phyloP scores from a whole-genome alignment of 92 coral and sea anemone species.

The Scolanthus callimorphus region DNA sequence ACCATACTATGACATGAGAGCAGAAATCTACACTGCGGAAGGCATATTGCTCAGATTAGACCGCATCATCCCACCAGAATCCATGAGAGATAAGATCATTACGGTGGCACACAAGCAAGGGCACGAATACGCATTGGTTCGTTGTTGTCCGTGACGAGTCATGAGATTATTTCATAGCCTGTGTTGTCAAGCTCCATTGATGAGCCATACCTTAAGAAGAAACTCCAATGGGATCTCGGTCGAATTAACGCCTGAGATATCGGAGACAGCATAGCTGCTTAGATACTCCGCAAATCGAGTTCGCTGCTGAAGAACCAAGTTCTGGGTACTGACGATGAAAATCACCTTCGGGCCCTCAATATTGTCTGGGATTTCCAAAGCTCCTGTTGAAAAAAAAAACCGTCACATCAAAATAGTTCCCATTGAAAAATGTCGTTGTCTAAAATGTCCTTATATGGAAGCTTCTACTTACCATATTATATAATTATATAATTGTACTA shows the following conservation, averaged over 20 bases:
- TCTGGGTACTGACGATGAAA: constrained; percentile 16
- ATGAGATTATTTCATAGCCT: no score
- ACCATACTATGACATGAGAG: constrained; percentile 46
- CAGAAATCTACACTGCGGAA: constrained; percentile 38
- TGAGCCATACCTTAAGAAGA: constrained; percentile 1
- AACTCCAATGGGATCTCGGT: constrained; percentile 11
- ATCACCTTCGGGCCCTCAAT: constrained; percentile 12
- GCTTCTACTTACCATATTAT: no score
- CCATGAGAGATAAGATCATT: constrained; percentile 30
- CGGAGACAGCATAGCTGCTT: constrained; percentile 9
- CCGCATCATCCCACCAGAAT: constrained; percentile 47
- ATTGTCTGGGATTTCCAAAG: neutral
- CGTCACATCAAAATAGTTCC: no score
- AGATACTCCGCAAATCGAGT: constrained; percentile 14
- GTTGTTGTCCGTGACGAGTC: no score
- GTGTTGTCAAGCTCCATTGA: neutral
- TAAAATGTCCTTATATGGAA: no score
- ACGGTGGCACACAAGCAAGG: constrained; percentile 40
- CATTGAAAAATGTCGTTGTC: no score
- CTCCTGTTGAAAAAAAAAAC: neutral
- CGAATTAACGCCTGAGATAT: constrained; percentile 27
- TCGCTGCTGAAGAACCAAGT: constrained; percentile 14
- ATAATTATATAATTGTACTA: no score
- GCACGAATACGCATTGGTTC: no score
- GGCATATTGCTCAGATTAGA: constrained; percentile 35